Evolutionary conservation across 2,113 vertebrate species (phyloP).

Genomic region (Tylochromis polylepis): DNA sequence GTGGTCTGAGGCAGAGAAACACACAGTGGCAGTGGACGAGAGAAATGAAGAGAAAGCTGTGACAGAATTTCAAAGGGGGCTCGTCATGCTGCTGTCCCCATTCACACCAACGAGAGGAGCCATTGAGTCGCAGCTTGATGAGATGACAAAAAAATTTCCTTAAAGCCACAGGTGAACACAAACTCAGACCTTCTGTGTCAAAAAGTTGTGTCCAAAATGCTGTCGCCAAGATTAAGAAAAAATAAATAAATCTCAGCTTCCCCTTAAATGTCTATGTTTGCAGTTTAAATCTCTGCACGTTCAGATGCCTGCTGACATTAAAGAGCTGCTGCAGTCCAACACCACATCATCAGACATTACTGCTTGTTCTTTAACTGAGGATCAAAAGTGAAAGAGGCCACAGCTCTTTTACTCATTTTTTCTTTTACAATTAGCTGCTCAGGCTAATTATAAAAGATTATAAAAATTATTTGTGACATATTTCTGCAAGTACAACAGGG

Average conservation of each 20-base stretch:
- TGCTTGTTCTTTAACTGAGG: neutral
- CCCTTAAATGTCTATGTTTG: neutral
- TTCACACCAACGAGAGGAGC: neutral
- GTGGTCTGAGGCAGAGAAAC: neutral
- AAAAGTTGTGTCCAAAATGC: neutral
- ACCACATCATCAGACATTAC: neutral
- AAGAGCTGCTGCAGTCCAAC: neutral
- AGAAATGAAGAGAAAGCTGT: neutral
- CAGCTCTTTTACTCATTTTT: neutral
- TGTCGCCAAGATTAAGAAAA: rapidly evolving
- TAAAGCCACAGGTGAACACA: neutral
- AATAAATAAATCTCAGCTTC: rapidly evolving
- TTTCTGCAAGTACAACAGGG: neutral
- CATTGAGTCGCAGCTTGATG: neutral
- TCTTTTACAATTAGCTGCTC: neutral
- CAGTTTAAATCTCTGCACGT: neutral
- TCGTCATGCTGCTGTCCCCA: neutral
- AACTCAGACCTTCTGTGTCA: neutral
- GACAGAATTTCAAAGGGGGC: neutral
- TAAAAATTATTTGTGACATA: neutral
- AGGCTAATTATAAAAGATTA: neutral
- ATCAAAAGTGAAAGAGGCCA: neutral
- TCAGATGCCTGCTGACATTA: neutral
- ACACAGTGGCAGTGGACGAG: neutral
- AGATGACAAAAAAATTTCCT: neutral